phyloP scores from a whole-genome alignment of 1,140 invertebrate species.

The Drosophila lacertosa region DNA sequence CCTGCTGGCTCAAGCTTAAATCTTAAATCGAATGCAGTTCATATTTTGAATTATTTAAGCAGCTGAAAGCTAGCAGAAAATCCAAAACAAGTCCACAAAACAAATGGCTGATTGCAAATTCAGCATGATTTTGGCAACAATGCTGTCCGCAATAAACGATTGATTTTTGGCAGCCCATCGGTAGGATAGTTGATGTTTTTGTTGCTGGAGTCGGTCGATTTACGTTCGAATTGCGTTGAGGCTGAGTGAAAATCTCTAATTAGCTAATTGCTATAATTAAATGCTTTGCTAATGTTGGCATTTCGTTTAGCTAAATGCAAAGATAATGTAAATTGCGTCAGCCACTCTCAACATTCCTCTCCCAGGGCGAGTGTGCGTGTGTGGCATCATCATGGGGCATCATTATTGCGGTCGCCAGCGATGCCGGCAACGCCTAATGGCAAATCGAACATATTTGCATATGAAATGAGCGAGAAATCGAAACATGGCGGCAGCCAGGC shows the following conservation, averaged over 20 bases:
- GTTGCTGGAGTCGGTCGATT: slow-evolving; percentile 25
- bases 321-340: slow-evolving; percentile 73
- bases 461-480: slow-evolving; percentile 79
- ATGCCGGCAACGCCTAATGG: slow-evolving; percentile 57
- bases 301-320: slow-evolving; percentile 73
- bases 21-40: slow-evolving; percentile 27
- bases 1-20: slow-evolving; percentile 7
- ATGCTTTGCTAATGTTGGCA: slow-evolving; percentile 77
- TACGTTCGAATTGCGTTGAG: slow-evolving; percentile 38
- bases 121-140: slow-evolving; percentile 42
- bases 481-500: slow-evolving; percentile 72
- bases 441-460: slow-evolving; percentile 82
- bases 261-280: slow-evolving; percentile 83
- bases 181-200: neutral
- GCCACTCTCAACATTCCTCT: slow-evolving; percentile 3
- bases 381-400: slow-evolving; percentile 41
- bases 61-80: slow-evolving; percentile 9
- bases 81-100: slow-evolving; percentile 27
- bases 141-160: slow-evolving; percentile 46
- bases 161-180: slow-evolving; percentile 58
- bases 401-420: slow-evolving; percentile 71
- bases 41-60: slow-evolving; percentile 37
- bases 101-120: slow-evolving; percentile 33
- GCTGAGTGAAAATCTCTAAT: slow-evolving; percentile 72
- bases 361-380: slow-evolving; percentile 1